Evolutionary conservation across 2,797 vertebrate species (phyloP), one percentile per base, ranked within the genome.

Genomic region (Chrysocyon brachyurus): DNA sequence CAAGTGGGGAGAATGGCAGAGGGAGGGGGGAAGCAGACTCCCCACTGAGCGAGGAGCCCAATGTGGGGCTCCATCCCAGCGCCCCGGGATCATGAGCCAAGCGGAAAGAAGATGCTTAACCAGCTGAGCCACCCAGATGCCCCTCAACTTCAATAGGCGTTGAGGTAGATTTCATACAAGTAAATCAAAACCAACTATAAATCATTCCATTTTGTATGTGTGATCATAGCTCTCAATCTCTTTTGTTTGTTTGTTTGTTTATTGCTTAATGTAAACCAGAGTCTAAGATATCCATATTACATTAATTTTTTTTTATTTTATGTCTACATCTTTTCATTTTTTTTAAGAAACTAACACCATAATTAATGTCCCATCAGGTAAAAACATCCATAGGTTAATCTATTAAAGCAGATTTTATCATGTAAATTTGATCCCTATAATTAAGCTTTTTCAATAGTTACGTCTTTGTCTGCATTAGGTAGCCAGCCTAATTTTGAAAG

Each of bases 91-190:
- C 40, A 46, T 46, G 40, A 46, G 40, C 40, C 40, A 46, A 46
- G 40, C 7, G 0, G 40, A 46, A 46, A 7, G 7, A 1, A 46
- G 40, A 46, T 46, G 40, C 40, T 46, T 46, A 46, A 46, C 40
- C 40, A 46, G 40, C 40, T 46, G 40, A 8, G 40, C 40, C 1
- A 46, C 40, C 40, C 40, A 40, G 40, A 40, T 40, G 40, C 40
- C 40, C 40, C 40, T 46, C 40, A 46, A 46, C 40, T 46, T 96
- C 93, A 93, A 40, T 40, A 86, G 61, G 87, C 96, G 94, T 91
- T 75, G 28, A 96, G 28, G 61, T 46, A 87, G 52, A 94, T 95
- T 90, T 96, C 79, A 92, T 64, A 92, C 88, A 95, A 97, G 91
- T 93, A 96, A 96, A 96, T 93, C 36, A 85, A 95, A 98, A 78